Evolutionary conservation across 2,888 invertebrate species (phyloP).

Genomic region (Scaptomyza polygonia): DNA sequence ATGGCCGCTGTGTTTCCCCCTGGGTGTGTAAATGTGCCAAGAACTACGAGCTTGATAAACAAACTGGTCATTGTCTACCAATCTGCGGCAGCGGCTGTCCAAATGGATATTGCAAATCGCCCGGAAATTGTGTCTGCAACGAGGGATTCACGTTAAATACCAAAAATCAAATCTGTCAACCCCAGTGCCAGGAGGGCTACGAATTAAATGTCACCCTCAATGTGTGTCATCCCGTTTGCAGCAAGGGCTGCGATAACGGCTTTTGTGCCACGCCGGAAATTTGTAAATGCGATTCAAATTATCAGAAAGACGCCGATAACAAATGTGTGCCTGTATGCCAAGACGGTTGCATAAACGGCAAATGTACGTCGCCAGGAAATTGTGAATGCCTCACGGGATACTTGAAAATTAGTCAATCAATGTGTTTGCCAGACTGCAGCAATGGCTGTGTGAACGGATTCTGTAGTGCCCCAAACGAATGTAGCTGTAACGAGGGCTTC

Average conservation of each 20-base stretch:
- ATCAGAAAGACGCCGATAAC: conserved; percentile 32
- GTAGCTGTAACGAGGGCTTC: conserved; percentile 29
- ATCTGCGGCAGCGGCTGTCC: conserved; percentile 74
- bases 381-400: conserved; percentile 88
- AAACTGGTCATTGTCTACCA: conserved; percentile 70
- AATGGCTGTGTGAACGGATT: conserved; percentile 20
- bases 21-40: conserved; percentile 70
- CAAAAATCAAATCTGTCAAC: conserved; percentile 74
- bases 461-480: conserved; percentile 13
- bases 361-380: conserved; percentile 88
- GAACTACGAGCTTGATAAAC: conserved; percentile 30
- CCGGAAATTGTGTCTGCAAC: conserved; percentile 87
- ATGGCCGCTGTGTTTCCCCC: conserved; percentile 78
- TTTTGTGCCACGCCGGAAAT: conserved; percentile 48
- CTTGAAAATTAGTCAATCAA: not conserved
- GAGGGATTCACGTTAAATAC: conserved; percentile 84
- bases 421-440: conserved; percentile 77
- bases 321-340: conserved; percentile 59
- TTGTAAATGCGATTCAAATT: conserved; percentile 47
- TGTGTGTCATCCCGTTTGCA: conserved; percentile 51
- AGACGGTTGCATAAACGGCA: conserved; percentile 75
- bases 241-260: conserved; percentile 56
- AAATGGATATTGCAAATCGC: conserved; percentile 83
- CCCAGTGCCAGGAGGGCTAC: conserved; percentile 54
- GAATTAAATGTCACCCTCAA: conserved; percentile 21